Base-by-base conservation (phyloP, 2,888 invertebrate species). In the Drosophila monieri region DNA sequence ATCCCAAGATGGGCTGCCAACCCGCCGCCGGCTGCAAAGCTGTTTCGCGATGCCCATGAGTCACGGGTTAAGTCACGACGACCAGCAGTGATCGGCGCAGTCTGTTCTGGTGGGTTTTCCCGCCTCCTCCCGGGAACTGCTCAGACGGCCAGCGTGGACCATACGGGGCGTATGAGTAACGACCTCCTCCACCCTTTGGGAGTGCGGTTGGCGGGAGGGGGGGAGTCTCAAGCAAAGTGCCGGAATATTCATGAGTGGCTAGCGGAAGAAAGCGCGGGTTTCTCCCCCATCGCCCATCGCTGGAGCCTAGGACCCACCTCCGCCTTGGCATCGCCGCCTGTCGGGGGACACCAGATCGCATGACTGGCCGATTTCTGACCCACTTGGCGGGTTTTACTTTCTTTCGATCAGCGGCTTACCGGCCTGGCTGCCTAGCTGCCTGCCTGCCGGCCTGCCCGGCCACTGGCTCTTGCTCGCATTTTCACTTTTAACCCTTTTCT, bases 301-400 rank as follows among this genome's bases (percentile, higher is more conserved):
- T 41, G 9, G 8, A 15, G 6, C 18, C 18, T 1, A 1, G 18
- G 18, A 18, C 18, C 18, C 18, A 18, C 18, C 18, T 18, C 18
- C 18, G 18, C 15, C 9, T 18, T 10, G 18, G 46, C 4, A 21
- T 21, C 25, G 12, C 47, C 2, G 18, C 1, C 18, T 18, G 18
- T 18, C 18, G 18, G 35, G 35, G 12, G 35, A 35, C 12, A 18
- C 39, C 15, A 23, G 41, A 41, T 15, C 39, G 30, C 74, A 70
- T 86, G 84, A 68, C 84, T 60, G 60, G 53, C 67, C 76, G 73
- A 69, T 80, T 80, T 80, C 74, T 78, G 85, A 87, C 81, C 81
- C 81, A 81, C 78, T 81, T 81, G 81, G 58, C 81, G 70, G 72
- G 78, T 81, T 81, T 81, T 81, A 81, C 81, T 81, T 81, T 81